phyloP scores from a whole-genome alignment of 2,113 vertebrate genomes.

The Thamnaconus septentrionalis region DNA sequence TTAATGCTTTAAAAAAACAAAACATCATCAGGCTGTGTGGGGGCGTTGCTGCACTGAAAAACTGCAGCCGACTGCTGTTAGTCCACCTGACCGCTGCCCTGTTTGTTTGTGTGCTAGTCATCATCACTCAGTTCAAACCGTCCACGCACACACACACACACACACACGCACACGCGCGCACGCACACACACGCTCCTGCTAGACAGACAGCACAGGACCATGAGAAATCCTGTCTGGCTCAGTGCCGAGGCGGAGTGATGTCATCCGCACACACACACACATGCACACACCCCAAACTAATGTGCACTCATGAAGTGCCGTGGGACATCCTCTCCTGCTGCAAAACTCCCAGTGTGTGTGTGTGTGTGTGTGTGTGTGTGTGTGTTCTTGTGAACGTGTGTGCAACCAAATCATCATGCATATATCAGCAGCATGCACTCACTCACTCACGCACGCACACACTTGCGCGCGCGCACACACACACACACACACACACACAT shows the following conservation, averaged over 20 bases:
- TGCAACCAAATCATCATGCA: slow-evolving; percentile 32
- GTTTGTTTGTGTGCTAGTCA: slow-evolving; percentile 60
- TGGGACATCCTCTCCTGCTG: slow-evolving; percentile 32
- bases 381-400: slow-evolving; percentile 15
- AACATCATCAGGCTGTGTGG: slow-evolving; percentile 14
- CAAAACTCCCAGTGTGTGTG: slow-evolving; percentile 19
- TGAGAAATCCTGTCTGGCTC: slow-evolving; percentile 60
- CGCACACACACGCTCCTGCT: background rate
- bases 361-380: slow-evolving; percentile 9
- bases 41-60: background rate
- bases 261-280: slow-evolving; percentile 33
- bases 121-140: slow-evolving; percentile 41
- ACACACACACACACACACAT: no score
- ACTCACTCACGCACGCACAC: background rate
- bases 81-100: slow-evolving; percentile 23
- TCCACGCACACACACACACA: slow-evolving; percentile 28
- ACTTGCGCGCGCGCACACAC: no score
- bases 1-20: no score
- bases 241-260: slow-evolving; percentile 51
- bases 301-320: slow-evolving; percentile 29
- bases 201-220: slow-evolving; percentile 39
- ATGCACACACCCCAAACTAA: slow-evolving; percentile 37
- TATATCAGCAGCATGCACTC: slow-evolving; percentile 14
- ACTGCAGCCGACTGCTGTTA: slow-evolving; percentile 23
- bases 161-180: no score